Percentiles rank a stretch among this genome's conserved stretches.
Evolutionary conservation across 2,888 invertebrate genomes (phyloP).

Genomic region (Amblyteles armatorius): DNA sequence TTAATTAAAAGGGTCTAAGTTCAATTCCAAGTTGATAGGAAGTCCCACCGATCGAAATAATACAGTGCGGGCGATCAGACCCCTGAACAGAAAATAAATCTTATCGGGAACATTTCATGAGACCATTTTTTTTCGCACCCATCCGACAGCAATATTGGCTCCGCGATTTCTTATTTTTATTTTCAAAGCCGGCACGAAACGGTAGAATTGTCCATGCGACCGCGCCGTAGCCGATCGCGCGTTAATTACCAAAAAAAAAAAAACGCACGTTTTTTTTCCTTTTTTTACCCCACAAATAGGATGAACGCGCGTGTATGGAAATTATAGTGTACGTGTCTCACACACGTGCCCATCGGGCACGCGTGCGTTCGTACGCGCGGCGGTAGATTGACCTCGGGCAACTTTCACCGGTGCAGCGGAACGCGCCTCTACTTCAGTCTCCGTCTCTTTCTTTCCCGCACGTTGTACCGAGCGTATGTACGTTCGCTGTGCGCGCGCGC

Average conservation of each 20-base stretch:
- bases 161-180: not conserved
- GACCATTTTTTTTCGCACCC: not conserved
- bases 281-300: not conserved
- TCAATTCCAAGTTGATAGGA: too few relatives aligned
- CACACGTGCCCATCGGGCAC: not conserved
- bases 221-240: too few relatives aligned
- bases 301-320: constrained; percentile 9
- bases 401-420: constrained; percentile 79
- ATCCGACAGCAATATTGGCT: not conserved
- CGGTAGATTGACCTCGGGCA: constrained; percentile 79
- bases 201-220: too few relatives aligned
- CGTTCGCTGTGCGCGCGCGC: constrained; percentile 67
- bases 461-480: constrained; percentile 20
- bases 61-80: too few relatives aligned
- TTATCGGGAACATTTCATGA: too few relatives aligned
- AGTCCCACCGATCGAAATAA: too few relatives aligned
- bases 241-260: constrained; percentile 1
- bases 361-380: constrained; percentile 31
- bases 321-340: constrained; percentile 2
- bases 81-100: too few relatives aligned
- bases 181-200: too few relatives aligned
- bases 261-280: not conserved
- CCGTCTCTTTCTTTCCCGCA: constrained; percentile 23
- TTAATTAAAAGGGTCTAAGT: too few relatives aligned
- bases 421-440: constrained; percentile 60